Evolutionary conservation across 2,888 invertebrate species (phyloP).

Genomic region (Drosophila kanekoi): DNA sequence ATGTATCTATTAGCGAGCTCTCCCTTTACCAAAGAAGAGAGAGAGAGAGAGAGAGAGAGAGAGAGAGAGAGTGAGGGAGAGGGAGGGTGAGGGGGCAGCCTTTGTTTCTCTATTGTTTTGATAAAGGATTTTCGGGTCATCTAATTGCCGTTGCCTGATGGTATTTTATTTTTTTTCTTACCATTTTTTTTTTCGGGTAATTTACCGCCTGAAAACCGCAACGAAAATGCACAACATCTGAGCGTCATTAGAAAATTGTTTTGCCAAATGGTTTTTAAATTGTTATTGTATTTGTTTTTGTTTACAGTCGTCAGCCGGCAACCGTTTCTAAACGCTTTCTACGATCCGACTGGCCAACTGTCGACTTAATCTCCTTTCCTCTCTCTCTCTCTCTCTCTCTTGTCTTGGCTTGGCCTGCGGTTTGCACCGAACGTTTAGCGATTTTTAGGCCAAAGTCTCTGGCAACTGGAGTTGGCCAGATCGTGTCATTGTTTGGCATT

Average conservation of each 20-base stretch:
- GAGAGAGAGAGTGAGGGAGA: not conserved
- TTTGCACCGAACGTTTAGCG: slow-evolving; percentile 46
- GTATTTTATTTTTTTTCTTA: slow-evolving; percentile 6
- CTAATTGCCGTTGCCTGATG: slow-evolving; percentile 63
- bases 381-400: too few relatives aligned
- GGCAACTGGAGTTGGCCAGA: slow-evolving; percentile 60
- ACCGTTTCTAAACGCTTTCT: slow-evolving; percentile 66
- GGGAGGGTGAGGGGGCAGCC: slow-evolving; percentile 27
- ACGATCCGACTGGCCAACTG: slow-evolving; percentile 23
- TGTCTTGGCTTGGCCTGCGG: slow-evolving; percentile 52
- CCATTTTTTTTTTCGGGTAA: slow-evolving; percentile 28
- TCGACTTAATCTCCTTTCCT: slow-evolving; percentile 58
- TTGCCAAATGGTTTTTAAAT: slow-evolving; percentile 82
- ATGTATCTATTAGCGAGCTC: slow-evolving; percentile 70
- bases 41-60: not conserved
- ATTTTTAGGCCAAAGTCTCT: slow-evolving; percentile 62
- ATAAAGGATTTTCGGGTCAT: slow-evolving; percentile 74
- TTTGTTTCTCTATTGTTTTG: slow-evolving; percentile 66
- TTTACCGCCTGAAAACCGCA: slow-evolving; percentile 71
- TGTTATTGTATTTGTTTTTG: slow-evolving; percentile 77
- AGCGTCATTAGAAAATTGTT: slow-evolving; percentile 81
- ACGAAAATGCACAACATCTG: slow-evolving; percentile 75
- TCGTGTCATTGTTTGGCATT: slow-evolving; percentile 62
- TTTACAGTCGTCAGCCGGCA: slow-evolving; percentile 63
- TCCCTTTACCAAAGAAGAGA: slow-evolving; percentile 15